A percentile compares a stretch with the other conserved stretches of the same genome.
Conservation (phyloP, 2,888 invertebrate species). For the Fragum fragum region DNA sequence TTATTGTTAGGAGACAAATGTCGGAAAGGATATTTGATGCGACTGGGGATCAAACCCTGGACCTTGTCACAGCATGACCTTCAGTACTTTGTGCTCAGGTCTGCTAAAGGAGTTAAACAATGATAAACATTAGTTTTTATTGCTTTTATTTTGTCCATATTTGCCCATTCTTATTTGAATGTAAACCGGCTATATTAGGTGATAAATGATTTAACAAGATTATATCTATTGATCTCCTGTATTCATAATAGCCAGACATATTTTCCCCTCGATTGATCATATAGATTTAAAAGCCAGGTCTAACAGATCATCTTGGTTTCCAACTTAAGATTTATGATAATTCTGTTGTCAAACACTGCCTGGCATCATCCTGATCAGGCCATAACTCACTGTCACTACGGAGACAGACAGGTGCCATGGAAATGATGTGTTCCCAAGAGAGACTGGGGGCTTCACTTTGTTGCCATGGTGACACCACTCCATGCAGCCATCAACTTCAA, state of each 20-base stretch:
- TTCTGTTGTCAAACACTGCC: constrained; percentile 80
- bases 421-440: constrained; percentile 79
- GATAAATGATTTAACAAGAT: neutral
- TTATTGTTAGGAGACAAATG: too few species aligned
- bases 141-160: too few species aligned
- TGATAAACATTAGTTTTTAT: too few species aligned
- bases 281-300: constrained; percentile 7
- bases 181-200: too few species aligned
- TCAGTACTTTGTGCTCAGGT: too few species aligned
- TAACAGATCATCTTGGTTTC: constrained; percentile 4
- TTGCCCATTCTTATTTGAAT: too few species aligned
- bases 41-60: too few species aligned
- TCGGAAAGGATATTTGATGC: too few species aligned
- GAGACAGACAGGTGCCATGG: constrained; percentile 77
- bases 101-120: too few species aligned
- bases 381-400: constrained; percentile 79
- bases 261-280: neutral
- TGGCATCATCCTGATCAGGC: constrained; percentile 76
- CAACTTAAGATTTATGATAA: constrained; percentile 78
- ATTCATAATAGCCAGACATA: constrained; percentile 5
- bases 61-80: too few species aligned
- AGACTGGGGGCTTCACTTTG: constrained; percentile 79
- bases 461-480: constrained; percentile 80
- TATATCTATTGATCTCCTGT: neutral
- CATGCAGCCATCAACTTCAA: constrained; percentile 80